Evolutionary conservation across 2,888 invertebrate genomes (phyloP), one percentile per base, ranked within the genome.

Genomic region (Lacanobia wlatinum): DNA sequence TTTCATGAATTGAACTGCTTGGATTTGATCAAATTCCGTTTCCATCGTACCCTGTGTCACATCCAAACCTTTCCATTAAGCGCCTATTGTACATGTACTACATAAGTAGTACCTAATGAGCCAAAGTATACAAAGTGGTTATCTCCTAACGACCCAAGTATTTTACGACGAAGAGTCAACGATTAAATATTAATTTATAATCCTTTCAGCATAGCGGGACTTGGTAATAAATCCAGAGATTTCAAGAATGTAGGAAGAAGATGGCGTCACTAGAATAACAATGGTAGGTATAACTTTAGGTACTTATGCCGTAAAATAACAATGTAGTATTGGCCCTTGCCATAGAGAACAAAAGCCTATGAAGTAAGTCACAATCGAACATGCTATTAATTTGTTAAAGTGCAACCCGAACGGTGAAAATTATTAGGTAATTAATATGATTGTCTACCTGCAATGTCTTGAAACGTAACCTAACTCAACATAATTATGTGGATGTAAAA

Each of bases 101-200:
- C 34, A 34, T 2, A 18, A n/a, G 34, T 34, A 6, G n/a, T 52
- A 48, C 48, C 48, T 48, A 63, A 52, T 52, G 59, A 73, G 14
- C 38, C n/a, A 23, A 43, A 38, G 21, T 9, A 55, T 61, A 73
- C 73, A 76, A 65, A 56, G 76, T 79, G 46, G 59, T 34, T 73
- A 50, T 59, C 23, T 50, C 55, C 23, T 64, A 52, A 71, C 56
- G 48, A 55, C 53, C 21, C 18, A 16, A 63, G 50, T 18, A 55
- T 55, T 76, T 76, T 76, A 76, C 64, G 74, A 60, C 43, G 28
- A n/a, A 46, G 28, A 74, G 59, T 65, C 52, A 60, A 43, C 74
- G 59, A 79, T 76, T 64, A 79, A 80, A 76, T 76, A 76, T 76
- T 73, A 79, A 76, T 76, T 76, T 76, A 76, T 76, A 64, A 79